A percentile compares a stretch with the other conserved stretches of the same genome.
phyloP scores from a whole-genome alignment of 1,140 invertebrate species.

The Amphibalanus amphitrite region DNA sequence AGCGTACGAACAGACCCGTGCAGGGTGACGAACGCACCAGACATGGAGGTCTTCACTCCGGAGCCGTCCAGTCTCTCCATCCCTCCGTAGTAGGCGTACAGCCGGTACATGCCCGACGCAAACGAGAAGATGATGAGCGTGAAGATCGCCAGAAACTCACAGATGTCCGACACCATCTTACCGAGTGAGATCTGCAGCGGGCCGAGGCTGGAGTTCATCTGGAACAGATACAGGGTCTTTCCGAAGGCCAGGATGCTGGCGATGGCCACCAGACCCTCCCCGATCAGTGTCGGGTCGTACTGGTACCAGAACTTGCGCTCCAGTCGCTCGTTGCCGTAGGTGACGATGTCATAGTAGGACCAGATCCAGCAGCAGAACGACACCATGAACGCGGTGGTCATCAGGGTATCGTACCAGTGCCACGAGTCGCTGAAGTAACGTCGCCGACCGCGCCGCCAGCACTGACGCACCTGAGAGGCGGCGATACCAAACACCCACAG shows the following conservation, averaged over 20 bases:
- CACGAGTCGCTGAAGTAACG: background rate
- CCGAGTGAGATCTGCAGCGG: conserved; percentile 68
- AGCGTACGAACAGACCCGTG: conserved; percentile 34
- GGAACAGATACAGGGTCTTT: conserved; percentile 76
- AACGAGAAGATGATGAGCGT: conserved; percentile 64
- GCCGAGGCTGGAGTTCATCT: conserved; percentile 75
- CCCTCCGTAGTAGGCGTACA: background rate
- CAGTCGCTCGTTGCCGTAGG: conserved; percentile 27
- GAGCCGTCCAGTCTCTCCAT: background rate
- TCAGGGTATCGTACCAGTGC: background rate
- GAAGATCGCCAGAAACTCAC: conserved; percentile 77
- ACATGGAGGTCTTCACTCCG: background rate
- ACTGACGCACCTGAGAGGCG: conserved; percentile 21
- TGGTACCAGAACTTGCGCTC: conserved; percentile 44
- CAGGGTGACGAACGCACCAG: background rate
- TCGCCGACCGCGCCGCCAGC: background rate
- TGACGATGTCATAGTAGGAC: background rate
- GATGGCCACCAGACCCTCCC: conserved; percentile 83
- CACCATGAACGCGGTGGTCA: background rate
- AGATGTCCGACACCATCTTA: conserved; percentile 68
- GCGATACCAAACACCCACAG: conserved; percentile 32
- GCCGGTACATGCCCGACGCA: conserved; percentile 49
- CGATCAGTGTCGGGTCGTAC: conserved; percentile 78
- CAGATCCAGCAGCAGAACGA: conserved; percentile 1
- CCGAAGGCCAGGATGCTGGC: conserved; percentile 81